Conservation (phyloP, 2,113 vertebrate genomes). For the Pelecanoides urinatrix region DNA sequence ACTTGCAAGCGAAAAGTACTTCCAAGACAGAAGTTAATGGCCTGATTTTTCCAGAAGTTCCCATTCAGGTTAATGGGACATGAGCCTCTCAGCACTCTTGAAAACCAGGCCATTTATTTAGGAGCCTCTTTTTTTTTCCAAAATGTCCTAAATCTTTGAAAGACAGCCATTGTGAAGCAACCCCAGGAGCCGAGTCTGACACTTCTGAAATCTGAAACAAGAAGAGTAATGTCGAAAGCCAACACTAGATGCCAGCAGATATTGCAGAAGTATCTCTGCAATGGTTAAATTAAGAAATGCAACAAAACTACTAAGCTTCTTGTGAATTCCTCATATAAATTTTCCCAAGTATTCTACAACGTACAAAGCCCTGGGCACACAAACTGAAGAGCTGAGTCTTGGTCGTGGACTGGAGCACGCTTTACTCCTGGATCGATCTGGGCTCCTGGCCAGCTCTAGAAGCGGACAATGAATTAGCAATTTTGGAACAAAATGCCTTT, state of each 20-base stretch:
- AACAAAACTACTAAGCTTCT: background rate
- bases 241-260: slow-evolving; percentile 51
- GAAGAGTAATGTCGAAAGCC: background rate
- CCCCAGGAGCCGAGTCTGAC: background rate
- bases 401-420: background rate
- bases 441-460: background rate
- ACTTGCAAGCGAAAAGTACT: background rate
- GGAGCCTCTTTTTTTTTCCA: background rate
- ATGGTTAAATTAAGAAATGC: accelerated
- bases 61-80: slow-evolving; percentile 54
- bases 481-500: background rate
- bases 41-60: slow-evolving; percentile 43
- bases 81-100: background rate
- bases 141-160: slow-evolving; percentile 31
- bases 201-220: background rate
- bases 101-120: slow-evolving; percentile 53
- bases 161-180: background rate
- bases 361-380: background rate
- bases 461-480: background rate
- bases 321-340: accelerated
- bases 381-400: background rate
- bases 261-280: background rate
- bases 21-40: background rate
- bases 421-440: background rate
- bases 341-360: background rate